Evolutionary conservation across 2,888 invertebrate genomes (phyloP).

Genomic region (Tenthredo scrophulariae): DNA sequence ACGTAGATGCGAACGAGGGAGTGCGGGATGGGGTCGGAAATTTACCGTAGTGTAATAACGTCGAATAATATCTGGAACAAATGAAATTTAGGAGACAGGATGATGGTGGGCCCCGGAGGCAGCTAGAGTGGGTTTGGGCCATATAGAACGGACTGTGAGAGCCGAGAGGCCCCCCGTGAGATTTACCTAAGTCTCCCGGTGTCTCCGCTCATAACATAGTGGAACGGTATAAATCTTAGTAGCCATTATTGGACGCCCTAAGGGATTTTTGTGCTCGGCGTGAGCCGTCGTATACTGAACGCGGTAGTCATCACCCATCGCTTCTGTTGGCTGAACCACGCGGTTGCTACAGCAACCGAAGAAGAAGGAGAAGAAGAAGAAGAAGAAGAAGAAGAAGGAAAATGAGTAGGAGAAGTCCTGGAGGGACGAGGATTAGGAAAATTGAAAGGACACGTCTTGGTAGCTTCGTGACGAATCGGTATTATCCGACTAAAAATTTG

Average conservation of each 20-base stretch:
- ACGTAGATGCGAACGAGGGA: not conserved
- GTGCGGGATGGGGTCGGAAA: not conserved
- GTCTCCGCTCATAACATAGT: conserved; percentile 45
- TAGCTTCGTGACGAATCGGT: conserved; percentile 38
- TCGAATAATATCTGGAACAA: conserved; percentile 75
- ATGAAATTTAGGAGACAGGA: conserved; percentile 67
- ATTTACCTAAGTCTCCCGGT: conserved; percentile 29
- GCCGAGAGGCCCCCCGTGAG: conserved; percentile 35
- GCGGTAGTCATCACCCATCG: conserved; percentile 44
- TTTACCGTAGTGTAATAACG: conserved; percentile 62
- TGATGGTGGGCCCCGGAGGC: conserved; percentile 12
- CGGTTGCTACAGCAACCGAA: not conserved
- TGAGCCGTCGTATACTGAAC: conserved; percentile 9
- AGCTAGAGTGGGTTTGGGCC: not conserved
- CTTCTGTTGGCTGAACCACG: conserved; percentile 32
- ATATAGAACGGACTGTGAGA: not conserved
- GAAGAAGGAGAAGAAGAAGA: not conserved
- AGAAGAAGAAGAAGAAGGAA: not conserved
- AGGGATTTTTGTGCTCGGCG: conserved; percentile 37
- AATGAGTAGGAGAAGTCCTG: no score
- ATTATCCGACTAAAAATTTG: conserved; percentile 4
- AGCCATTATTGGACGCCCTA: conserved; percentile 39
- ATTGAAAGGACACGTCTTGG: conserved; percentile 12
- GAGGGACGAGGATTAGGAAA: conserved; percentile 40
- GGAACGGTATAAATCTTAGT: conserved; percentile 50